Percentiles rank a stretch among this genome's conserved stretches.
Conservation (phyloP, 2,113 vertebrate genomes). For the Crotalus horridus region DNA sequence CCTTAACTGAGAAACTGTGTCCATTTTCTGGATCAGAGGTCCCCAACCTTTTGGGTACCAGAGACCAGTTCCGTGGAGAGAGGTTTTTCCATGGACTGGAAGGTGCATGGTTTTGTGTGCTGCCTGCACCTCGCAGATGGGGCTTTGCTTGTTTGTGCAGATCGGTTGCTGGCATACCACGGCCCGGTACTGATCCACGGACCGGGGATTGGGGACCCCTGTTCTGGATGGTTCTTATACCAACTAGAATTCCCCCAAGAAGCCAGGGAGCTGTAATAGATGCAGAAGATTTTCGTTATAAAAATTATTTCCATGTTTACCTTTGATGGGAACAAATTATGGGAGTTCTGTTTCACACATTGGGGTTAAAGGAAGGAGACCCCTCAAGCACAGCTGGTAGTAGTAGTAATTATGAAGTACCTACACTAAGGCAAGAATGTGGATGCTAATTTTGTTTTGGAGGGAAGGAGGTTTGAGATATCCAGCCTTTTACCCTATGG, state of each 20-base stretch:
- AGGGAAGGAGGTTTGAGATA: background rate
- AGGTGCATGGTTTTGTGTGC: too few species aligned
- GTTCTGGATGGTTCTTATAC: background rate
- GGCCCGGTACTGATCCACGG: too few species aligned
- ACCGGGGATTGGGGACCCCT: too few species aligned
- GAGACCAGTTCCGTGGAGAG: too few species aligned
- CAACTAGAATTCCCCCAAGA: background rate
- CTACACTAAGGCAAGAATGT: background rate
- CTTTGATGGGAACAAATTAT: background rate
- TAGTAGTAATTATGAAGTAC: background rate
- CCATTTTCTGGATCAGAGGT: background rate
- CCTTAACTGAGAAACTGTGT: background rate
- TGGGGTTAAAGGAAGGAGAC: background rate
- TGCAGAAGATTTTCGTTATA: background rate
- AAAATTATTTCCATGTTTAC: background rate
- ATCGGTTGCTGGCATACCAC: too few species aligned
- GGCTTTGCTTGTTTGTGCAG: too few species aligned
- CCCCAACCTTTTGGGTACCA: too few species aligned
- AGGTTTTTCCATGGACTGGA: too few species aligned
- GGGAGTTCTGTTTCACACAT: background rate
- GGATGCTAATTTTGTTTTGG: background rate
- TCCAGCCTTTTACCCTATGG: background rate
- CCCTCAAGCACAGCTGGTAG: background rate
- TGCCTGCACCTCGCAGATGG: too few species aligned
- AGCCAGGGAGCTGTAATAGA: background rate